Base-by-base conservation (phyloP, 2,888 invertebrate species). In the Protodeltote pygarga region DNA sequence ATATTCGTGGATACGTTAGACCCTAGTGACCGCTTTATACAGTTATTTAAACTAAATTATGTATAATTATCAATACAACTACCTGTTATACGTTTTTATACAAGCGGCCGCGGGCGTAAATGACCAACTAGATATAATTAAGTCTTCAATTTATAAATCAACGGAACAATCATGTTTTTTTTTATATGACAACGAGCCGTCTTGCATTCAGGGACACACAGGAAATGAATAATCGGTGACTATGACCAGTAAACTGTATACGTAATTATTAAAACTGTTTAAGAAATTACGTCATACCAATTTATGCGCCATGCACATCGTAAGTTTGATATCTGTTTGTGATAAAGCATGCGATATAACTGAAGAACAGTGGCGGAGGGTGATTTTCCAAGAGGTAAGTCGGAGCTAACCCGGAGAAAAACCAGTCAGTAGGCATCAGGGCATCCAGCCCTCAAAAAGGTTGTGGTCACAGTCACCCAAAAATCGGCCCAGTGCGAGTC, bases 61-160 rank as follows among this genome's bases (percentile, higher is more conserved):
- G 70, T 76, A 65, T 73, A 75, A 77, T 78, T 76, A 79, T 73
- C 71, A 71, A 74, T 68, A 71, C 69, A 66, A 74, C 72, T 74
- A 71, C 63, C 69, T 54, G 61, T 65, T 74, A 72, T 77, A 74
- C 71, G 68, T 75, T 75, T 78, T 78, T 78, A 77, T 75, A 65
- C 64, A 49, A 55, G 52, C 51, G 71, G 65, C 75, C 60, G 66
- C 71, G 65, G 65, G 73, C 72, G 69, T 68, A 75, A 79, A 78
- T 71, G 68, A 69, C 51, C 71, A 62, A 64, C 71, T 64, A 66
- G 31, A 65, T 69, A 69, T 80, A 78, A 83, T 81, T 79, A 80
- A 81, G 77, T 79, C 73, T 74, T 81, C 77, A 83, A 81, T 81
- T 79, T 77, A 77, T 78, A 79, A 76, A 81, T 79, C 77, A 77